A percentile compares a stretch with the other conserved stretches of the same genome.
Conservation (phyloP, 1,140 invertebrate genomes). For the Amyelois transitella region DNA sequence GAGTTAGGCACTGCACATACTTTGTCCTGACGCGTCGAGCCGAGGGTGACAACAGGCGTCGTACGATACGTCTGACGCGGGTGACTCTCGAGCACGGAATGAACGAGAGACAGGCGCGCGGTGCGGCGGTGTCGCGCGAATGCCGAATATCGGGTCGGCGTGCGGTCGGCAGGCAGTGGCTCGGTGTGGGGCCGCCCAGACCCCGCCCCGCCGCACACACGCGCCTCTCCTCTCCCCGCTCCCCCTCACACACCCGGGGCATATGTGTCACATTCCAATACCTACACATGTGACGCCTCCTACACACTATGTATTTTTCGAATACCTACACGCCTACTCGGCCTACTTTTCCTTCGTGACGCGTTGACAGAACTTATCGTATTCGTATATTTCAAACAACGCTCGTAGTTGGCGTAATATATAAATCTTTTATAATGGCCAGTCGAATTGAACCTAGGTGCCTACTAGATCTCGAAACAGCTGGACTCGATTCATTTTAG, state of each 20-base stretch:
- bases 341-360: neutral
- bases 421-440: too few species aligned
- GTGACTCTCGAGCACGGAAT: conserved; percentile 43
- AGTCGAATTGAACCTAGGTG: too few species aligned
- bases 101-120: conserved; percentile 33
- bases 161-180: conserved; percentile 25
- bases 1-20: conserved; percentile 49
- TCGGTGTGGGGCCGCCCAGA: conserved; percentile 25
- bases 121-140: conserved; percentile 40
- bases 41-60: conserved; percentile 17
- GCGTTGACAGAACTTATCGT: neutral
- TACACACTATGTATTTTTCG: conserved; percentile 53
- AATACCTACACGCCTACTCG: conserved; percentile 37
- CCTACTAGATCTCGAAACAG: neutral
- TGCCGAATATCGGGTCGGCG: conserved; percentile 32
- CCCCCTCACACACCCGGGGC: conserved; percentile 24
- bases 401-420: too few species aligned
- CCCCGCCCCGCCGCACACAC: conserved; percentile 43
- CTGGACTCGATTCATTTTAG: neutral
- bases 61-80: conserved; percentile 40
- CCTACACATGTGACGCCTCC: conserved; percentile 66
- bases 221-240: conserved; percentile 21
- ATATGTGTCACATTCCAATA: conserved; percentile 45
- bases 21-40: conserved; percentile 8
- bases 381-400: neutral